phyloP scores from a whole-genome alignment of 2,888 invertebrate species.

The Drosophila nr. perissopoda region DNA sequence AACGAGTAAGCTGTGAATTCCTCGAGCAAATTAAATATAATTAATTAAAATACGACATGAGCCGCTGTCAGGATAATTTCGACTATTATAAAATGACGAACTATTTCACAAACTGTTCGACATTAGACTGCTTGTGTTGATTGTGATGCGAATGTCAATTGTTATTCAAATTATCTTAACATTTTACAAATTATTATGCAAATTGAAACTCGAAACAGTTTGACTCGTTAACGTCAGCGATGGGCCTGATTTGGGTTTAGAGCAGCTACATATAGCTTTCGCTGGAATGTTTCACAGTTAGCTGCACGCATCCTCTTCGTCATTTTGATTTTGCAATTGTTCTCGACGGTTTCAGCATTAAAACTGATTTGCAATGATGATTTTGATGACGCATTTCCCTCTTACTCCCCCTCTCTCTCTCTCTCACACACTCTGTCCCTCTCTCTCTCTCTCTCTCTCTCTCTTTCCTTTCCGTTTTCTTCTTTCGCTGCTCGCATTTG shows the following conservation, averaged over 20 bases:
- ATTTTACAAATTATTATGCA: neutral
- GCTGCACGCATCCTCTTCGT: neutral
- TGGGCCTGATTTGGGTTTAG: neutral
- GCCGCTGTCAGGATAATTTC: neutral
- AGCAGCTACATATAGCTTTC: neutral
- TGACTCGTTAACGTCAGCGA: neutral
- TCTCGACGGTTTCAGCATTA: neutral
- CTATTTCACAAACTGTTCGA: neutral
- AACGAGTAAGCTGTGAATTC: conserved; percentile 41
- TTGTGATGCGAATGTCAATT: neutral
- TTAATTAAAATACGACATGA: neutral
- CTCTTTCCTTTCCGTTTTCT: neutral
- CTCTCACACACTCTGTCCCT: neutral
- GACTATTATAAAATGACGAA: neutral
- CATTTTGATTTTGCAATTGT: neutral
- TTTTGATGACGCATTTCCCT: conserved; percentile 29
- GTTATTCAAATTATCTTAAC: neutral
- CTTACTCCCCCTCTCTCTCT: neutral
- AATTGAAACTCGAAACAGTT: neutral
- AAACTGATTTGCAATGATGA: conserved; percentile 39
- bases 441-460: neutral
- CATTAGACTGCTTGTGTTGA: neutral
- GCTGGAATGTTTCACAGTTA: conserved; percentile 15
- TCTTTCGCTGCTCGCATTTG: conserved; percentile 20
- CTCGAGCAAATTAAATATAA: neutral